phyloP scores from a whole-genome alignment of 2,113 vertebrate species.

The Labeo rohita region DNA sequence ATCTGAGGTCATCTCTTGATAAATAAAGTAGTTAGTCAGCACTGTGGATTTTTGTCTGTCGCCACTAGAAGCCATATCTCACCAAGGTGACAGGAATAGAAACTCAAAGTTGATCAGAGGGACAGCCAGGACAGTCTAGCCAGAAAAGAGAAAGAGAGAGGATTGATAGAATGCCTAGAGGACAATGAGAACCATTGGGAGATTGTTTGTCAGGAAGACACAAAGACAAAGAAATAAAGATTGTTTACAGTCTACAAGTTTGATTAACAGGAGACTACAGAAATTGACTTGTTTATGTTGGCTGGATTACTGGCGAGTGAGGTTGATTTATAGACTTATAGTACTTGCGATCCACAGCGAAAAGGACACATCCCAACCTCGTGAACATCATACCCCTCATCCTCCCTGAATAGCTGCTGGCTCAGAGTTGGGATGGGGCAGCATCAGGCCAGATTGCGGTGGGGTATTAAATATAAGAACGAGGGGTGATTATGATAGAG shows the following conservation, averaged over 20 bases:
- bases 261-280: not conserved
- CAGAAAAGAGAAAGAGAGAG: not conserved
- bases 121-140: slow-evolving; percentile 12
- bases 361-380: slow-evolving; percentile 27
- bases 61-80: slow-evolving; percentile 59
- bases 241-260: not conserved
- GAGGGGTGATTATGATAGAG: slow-evolving; percentile 31
- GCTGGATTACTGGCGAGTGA: slow-evolving; percentile 51
- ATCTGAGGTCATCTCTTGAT: slow-evolving; percentile 64
- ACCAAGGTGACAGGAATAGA: slow-evolving; percentile 65
- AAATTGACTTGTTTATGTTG: slow-evolving; percentile 49
- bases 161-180: not conserved
- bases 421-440: slow-evolving; percentile 5
- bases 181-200: slow-evolving; percentile 1
- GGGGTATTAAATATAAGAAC: not conserved
- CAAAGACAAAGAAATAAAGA: slow-evolving; percentile 12
- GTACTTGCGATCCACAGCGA: slow-evolving; percentile 19
- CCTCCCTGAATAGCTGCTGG: slow-evolving; percentile 60
- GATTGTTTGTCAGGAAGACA: not conserved
- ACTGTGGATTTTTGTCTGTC: slow-evolving; percentile 64
- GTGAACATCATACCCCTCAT: slow-evolving; percentile 51
- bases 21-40: slow-evolving; percentile 79
- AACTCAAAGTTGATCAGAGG: slow-evolving; percentile 53
- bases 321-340: slow-evolving; percentile 18
- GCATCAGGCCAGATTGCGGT: not conserved